Evolutionary conservation across 1,140 invertebrate species (phyloP), one percentile per base, ranked within the genome.

Genomic region (Notospermus geniculatus): DNA sequence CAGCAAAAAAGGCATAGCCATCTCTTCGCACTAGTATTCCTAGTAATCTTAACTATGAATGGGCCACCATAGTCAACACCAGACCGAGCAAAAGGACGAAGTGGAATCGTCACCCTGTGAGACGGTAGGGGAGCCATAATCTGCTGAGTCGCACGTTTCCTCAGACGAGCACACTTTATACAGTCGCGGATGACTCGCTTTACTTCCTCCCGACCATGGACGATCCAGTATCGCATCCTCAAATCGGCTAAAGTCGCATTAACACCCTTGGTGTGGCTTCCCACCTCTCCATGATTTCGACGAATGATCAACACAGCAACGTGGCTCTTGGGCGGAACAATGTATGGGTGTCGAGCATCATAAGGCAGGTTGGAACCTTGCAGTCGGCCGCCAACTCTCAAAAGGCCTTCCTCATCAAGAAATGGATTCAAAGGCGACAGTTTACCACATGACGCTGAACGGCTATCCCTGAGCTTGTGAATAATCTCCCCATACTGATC

Each of bases 1-100:
- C 63, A 65, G 23, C 54, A 57, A 53, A 65, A 65, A 39, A 62
- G 27, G 39, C 63, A 65, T n/a, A 55, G 7, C 19, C 57, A 65
- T 45, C 64, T 1, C 36, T 62, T 62, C 23, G 36, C 45, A 11
- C 54, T 4, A 27, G 11, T 17, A 22, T 59, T 64, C 46, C 62
- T 41, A n/a, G 52, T 11, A 4, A 52, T 53, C 56, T 64, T 46
- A 1, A 41, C 46, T 0, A 53, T 59, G 32, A 62, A 62, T 2
- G 63, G 60, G 15, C 64, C 64, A n/a, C 4, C 52, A 55, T 29
- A 65, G 32, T 65, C 64, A 0, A 62, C 52, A 15, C 54, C 60
- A 36, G 29, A 13, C 13, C 30, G 4, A 7, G 32, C 25, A 28
- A 46, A 46, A 13, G n/a, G 2, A 7, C 36, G 2, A 9, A 17